Percentiles rank a stretch among this genome's conserved stretches.
Evolutionary conservation across 2,888 invertebrate species (phyloP).

Genomic region (Cheilosia grossa): DNA sequence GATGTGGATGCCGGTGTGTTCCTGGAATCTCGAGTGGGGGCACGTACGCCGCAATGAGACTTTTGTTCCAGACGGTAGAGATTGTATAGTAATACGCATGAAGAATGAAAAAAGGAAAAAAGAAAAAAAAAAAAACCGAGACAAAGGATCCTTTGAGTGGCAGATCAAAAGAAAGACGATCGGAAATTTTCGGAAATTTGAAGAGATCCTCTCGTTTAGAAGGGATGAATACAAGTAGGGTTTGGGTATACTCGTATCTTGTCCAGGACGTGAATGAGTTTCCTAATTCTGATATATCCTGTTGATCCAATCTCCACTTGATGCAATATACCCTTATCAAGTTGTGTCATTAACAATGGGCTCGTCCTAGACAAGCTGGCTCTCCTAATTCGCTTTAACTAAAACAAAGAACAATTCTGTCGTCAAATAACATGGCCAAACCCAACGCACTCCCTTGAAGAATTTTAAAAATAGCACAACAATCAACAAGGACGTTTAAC

Average conservation of each 20-base stretch:
- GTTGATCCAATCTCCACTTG: slow-evolving; percentile 13
- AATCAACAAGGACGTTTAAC: slow-evolving; percentile 36
- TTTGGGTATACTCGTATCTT: slow-evolving; percentile 2
- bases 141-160: slow-evolving; percentile 70
- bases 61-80: slow-evolving; percentile 54
- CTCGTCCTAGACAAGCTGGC: slow-evolving; percentile 47
- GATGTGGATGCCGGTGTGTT: slow-evolving; percentile 33
- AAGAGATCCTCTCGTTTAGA: slow-evolving; percentile 29
- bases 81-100: slow-evolving; percentile 68
- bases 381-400: slow-evolving; percentile 1
- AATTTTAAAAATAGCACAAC: slow-evolving; percentile 25
- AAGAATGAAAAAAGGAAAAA: slow-evolving; percentile 35
- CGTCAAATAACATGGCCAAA: slow-evolving; percentile 17
- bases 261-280: slow-evolving; percentile 38
- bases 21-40: slow-evolving; percentile 57
- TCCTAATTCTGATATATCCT: slow-evolving; percentile 32
- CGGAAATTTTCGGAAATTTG: slow-evolving; percentile 30
- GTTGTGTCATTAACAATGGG: neutral
- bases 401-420: slow-evolving; percentile 11
- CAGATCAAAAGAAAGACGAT: slow-evolving; percentile 69
- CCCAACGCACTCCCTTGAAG: slow-evolving; percentile 14
- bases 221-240: slow-evolving; percentile 23
- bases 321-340: slow-evolving; percentile 25
- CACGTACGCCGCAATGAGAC: slow-evolving; percentile 54
- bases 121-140: slow-evolving; percentile 14